Conservation (phyloP, 2,797 vertebrate species). For the Enteromius fasciolatus region DNA sequence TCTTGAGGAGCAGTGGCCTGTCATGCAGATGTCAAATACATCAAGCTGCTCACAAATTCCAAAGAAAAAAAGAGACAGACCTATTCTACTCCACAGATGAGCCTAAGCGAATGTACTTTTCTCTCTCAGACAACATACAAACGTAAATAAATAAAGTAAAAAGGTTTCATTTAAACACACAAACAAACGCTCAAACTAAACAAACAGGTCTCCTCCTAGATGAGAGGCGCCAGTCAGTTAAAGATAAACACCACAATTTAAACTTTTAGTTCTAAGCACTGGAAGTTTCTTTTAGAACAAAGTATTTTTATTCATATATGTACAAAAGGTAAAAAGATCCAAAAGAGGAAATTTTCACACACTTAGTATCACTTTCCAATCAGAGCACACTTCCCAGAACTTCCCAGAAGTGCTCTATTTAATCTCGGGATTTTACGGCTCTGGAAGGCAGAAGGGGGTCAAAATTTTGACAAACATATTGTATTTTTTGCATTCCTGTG, state of each 20-base stretch:
- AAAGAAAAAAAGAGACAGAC: conserved; percentile 75
- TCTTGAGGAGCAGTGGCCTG: conserved; percentile 79
- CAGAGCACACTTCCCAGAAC: conserved; percentile 44
- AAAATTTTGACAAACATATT: not conserved
- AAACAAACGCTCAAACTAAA: not conserved
- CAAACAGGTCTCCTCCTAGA: not conserved
- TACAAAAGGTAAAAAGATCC: not conserved
- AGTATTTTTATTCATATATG: not conserved
- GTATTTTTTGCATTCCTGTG: not conserved
- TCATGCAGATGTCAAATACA: conserved; percentile 88
- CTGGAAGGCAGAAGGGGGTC: conserved; percentile 63
- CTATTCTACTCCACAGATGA: conserved; percentile 73
- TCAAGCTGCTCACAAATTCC: conserved; percentile 88
- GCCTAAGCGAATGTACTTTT: conserved; percentile 58
- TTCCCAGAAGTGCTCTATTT: conserved; percentile 56
- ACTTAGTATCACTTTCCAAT: conserved; percentile 13
- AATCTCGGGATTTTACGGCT: conserved; percentile 70
- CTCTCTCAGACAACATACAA: conserved; percentile 39
- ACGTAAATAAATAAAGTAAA: conserved; percentile 15
- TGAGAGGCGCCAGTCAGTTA: not conserved
- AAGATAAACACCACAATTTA: not conserved
- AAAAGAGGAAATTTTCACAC: conserved; percentile 24
- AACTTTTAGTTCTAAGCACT: not conserved
- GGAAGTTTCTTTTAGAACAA: not conserved
- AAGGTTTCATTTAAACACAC: conserved; percentile 2